Conservation (phyloP, 92 coral and sea anemone genomes). For the Zoanthus sociatus region DNA sequence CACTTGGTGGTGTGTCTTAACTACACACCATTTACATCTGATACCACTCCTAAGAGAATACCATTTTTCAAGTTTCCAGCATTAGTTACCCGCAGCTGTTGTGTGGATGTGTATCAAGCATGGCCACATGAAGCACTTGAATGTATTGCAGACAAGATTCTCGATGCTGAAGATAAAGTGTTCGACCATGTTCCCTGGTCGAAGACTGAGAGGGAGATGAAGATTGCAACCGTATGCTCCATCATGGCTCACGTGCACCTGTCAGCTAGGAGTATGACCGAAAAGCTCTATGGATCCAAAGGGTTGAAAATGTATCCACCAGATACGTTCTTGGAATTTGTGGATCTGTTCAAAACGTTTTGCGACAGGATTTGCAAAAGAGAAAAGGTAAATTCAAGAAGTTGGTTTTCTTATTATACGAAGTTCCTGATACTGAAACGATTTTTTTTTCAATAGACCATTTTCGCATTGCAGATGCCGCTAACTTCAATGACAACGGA, state of each 20-base stretch:
- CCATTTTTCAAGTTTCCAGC: slow-evolving; percentile 76
- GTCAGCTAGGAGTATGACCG: slow-evolving; percentile 79
- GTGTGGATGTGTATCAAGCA: slow-evolving; percentile 86
- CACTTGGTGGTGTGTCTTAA: slow-evolving; percentile 87
- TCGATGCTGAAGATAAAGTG: slow-evolving; percentile 68
- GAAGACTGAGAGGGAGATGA: slow-evolving; percentile 62
- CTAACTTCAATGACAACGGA: too few species aligned
- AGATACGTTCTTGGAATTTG: slow-evolving; percentile 83
- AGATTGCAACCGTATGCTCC: slow-evolving; percentile 77
- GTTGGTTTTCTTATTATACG: background rate
- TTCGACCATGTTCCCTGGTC: slow-evolving; percentile 63
- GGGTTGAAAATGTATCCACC: slow-evolving; percentile 88
- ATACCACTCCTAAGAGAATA: slow-evolving; percentile 57
- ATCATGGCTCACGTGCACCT: slow-evolving; percentile 94
- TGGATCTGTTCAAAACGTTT: slow-evolving; percentile 79
- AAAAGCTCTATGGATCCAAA: slow-evolving; percentile 69
- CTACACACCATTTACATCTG: slow-evolving; percentile 57
- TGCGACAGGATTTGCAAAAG: slow-evolving; percentile 78
- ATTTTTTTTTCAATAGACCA: too few species aligned
- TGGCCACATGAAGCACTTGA: slow-evolving; percentile 93
- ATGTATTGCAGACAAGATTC: slow-evolving; percentile 75
- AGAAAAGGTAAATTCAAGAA: slow-evolving; percentile 72
- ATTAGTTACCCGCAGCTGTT: slow-evolving; percentile 84
- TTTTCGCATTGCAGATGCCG: too few species aligned
- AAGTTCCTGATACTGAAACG: background rate